Evolutionary conservation across 2,113 vertebrate genomes (phyloP).

Genomic region (Microtus pennsylvanicus): DNA sequence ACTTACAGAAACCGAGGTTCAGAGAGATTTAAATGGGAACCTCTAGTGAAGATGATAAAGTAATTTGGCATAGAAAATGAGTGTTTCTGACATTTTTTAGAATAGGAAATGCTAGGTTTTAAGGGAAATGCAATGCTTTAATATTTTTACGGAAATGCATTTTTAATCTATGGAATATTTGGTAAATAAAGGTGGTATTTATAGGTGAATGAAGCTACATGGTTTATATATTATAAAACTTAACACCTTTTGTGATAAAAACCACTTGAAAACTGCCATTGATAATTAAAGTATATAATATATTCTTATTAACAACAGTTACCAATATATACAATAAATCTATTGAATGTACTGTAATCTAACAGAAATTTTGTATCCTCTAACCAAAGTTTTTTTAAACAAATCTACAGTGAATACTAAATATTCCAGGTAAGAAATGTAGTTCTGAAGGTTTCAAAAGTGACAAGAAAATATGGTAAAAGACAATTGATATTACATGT

Average conservation of each 20-base stretch:
- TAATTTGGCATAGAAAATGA: neutral
- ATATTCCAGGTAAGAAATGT: neutral
- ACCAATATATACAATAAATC: neutral
- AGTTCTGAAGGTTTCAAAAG: neutral
- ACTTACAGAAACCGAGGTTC: neutral
- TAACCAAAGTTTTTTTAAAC: neutral
- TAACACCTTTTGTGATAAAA: neutral
- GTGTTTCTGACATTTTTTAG: neutral
- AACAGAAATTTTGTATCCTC: neutral
- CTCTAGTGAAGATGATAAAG: neutral
- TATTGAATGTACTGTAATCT: neutral
- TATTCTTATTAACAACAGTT: neutral
- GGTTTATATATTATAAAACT: neutral
- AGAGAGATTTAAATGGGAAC: constrained; percentile 5
- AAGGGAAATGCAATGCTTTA: neutral
- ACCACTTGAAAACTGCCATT: neutral
- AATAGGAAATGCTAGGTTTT: neutral
- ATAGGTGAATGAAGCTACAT: neutral
- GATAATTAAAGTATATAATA: neutral
- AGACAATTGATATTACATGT: neutral
- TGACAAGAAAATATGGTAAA: neutral
- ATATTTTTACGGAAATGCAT: neutral
- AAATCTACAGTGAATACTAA: constrained; percentile 13
- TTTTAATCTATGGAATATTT: neutral
- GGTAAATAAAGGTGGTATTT: neutral